Base-by-base conservation (phyloP, 2,113 vertebrate species). In the Sigmodon hispidus region DNA sequence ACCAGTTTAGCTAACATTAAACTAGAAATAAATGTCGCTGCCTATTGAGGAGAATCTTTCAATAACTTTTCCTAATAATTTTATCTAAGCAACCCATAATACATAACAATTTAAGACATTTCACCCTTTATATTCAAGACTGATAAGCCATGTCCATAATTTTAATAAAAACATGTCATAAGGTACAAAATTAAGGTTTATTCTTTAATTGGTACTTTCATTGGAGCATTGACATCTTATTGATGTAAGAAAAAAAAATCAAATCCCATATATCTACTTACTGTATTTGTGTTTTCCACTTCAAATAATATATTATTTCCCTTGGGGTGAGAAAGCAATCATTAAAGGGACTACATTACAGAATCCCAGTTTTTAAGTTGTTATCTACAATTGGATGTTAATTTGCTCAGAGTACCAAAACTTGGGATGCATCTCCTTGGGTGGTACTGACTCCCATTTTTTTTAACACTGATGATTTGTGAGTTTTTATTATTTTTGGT, bases 11-110 rank as follows among this genome's bases (percentile, higher is more conserved):
- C 34, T 86, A 90, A 65, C 73, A 93, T 75, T 50, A 97, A 93
- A 92, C 95, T 94, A 97, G 96, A 97, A 97, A 91, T 96, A 96
- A 83, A 43, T 48, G 19, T 94, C 93, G 89, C 79, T 96, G 85
- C 88, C 91, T 43, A 97, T 90, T 94, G 94, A 98, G 75, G 94
- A 48, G 89, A 96, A 61, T 93, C 97, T 88, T 96, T 97, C 95
- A 93, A 92, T n/a, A 97, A 97, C 72, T 96, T 89, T 19, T 40
- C 77, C 84, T 80, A n/a, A 40, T n/a, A 92, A 75, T 94, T 94
- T 97, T 81, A 67, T 61, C 93, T 86, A n/a, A 67, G 81, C 55
- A 89, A 87, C 34, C 24, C 45, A 90, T 87, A 84, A 95, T 65
- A 95, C 69, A 84, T 48, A 96, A 70, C 36, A 80, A 77, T 70